Evolutionary conservation across 2,888 invertebrate genomes (phyloP).

Genomic region (Papilio demoleus): DNA sequence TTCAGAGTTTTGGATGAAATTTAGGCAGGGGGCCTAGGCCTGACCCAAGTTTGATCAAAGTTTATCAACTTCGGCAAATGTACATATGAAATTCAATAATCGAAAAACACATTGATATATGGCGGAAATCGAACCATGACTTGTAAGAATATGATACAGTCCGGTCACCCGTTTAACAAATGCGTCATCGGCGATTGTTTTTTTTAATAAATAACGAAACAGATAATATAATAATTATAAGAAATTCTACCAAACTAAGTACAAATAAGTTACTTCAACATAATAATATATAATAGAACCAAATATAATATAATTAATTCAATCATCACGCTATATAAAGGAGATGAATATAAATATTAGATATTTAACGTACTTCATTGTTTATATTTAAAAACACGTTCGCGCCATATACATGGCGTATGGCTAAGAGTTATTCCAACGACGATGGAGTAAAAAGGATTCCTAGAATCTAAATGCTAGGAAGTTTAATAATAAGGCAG

Average conservation of each 20-base stretch:
- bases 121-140: too few species aligned
- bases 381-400: constrained; percentile 14
- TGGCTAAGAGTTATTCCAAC: not conserved
- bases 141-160: too few species aligned
- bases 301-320: not conserved
- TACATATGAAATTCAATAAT: too few species aligned
- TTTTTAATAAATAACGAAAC: not conserved
- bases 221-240: not conserved
- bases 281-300: constrained; percentile 4
- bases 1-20: too few species aligned
- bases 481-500: not conserved
- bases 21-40: too few species aligned
- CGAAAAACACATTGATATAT: too few species aligned
- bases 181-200: too few species aligned
- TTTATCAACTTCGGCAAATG: too few species aligned
- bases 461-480: not conserved
- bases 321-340: constrained; percentile 18
- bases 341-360: not conserved
- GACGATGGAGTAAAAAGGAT: not conserved
- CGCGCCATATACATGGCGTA: not conserved
- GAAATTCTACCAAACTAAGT: not conserved
- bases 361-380: not conserved
- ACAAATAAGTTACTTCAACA: not conserved
- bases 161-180: too few species aligned
- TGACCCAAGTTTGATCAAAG: too few species aligned